These are phyloP conservation scores for Porites cylindrica DNA, from an alignment of 92 coral and sea anemone genomes.

Conservation along the genomic window DNA sequence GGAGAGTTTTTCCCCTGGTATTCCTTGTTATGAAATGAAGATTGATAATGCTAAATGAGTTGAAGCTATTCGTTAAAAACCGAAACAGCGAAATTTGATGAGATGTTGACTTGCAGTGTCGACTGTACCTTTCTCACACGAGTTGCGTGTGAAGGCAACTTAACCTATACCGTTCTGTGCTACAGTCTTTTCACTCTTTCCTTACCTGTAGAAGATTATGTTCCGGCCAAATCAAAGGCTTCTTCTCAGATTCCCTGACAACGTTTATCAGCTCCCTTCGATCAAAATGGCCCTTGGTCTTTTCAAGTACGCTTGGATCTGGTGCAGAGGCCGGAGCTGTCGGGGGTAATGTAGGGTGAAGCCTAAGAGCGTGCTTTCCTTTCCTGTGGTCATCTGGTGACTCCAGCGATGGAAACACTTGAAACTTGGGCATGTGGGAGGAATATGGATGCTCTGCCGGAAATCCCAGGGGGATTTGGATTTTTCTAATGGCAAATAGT, in stretches of 20 bases:
- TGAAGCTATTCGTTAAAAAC: no score
- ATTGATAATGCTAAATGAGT: no score
- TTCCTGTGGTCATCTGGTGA: conserved; percentile 92
- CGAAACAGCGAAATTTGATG: no score
- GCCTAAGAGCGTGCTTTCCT: conserved; percentile 67
- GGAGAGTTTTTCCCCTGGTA: no score
- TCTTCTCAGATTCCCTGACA: conserved; percentile 83
- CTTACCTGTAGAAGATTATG: conserved; percentile 88
- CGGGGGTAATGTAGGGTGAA: conserved; percentile 85
- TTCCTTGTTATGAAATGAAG: no score
- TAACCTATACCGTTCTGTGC: no score
- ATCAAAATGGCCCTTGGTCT: conserved; percentile 86
- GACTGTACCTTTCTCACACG: no score
- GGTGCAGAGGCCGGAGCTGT: conserved; percentile 86
- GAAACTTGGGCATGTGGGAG: conserved; percentile 85
- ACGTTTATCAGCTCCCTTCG: conserved; percentile 85
- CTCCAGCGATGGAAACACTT: conserved; percentile 87
- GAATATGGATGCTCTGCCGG: conserved; percentile 92
- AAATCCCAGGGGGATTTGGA: conserved; percentile 79
- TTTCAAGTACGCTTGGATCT: conserved; percentile 81
- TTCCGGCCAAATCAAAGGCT: conserved; percentile 89
- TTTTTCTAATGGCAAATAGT: conserved; percentile 55
- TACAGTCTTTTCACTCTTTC: no score
- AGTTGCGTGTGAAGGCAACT: no score
- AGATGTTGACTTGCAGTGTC: no score